Percentiles rank a stretch among this genome's conserved stretches.
These are phyloP conservation scores for Linurgus olivaceus DNA, from an alignment of 2,797 vertebrate genomes.

Conservation along the genomic window DNA sequence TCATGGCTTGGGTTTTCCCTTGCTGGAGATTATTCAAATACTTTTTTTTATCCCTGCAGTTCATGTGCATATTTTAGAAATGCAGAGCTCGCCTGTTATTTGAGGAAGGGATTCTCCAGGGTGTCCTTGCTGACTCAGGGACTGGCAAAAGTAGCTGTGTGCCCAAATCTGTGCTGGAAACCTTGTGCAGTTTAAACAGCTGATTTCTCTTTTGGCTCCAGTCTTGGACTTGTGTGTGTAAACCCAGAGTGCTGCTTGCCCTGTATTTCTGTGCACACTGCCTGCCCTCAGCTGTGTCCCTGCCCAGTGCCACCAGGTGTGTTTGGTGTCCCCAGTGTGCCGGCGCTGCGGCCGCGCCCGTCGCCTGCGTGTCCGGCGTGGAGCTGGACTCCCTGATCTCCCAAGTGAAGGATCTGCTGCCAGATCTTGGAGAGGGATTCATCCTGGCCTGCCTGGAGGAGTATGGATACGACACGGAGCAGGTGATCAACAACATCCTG, in stretches of 20 bases:
- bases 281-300: background rate
- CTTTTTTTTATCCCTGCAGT: background rate
- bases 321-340: conserved; percentile 42
- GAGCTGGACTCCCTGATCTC: conserved; percentile 91
- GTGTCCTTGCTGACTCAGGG: background rate
- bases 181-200: background rate
- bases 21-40: background rate
- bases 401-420: conserved; percentile 90
- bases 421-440: conserved; percentile 92
- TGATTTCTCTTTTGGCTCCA: background rate
- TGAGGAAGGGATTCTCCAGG: background rate
- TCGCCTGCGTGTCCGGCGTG: conserved; percentile 74
- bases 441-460: conserved; percentile 90
- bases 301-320: background rate
- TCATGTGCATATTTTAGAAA: background rate
- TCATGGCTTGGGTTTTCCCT: background rate
- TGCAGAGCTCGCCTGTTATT: fast-evolving
- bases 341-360: conserved; percentile 53
- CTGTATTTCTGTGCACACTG: background rate
- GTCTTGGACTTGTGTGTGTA: background rate
- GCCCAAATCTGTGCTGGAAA: background rate
- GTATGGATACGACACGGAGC: conserved; percentile 83
- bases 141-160: background rate
- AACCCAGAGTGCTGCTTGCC: background rate
- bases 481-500: conserved; percentile 94